phyloP scores from a whole-genome alignment of 1,140 invertebrate species.

The Panagrolaimus sp. region DNA sequence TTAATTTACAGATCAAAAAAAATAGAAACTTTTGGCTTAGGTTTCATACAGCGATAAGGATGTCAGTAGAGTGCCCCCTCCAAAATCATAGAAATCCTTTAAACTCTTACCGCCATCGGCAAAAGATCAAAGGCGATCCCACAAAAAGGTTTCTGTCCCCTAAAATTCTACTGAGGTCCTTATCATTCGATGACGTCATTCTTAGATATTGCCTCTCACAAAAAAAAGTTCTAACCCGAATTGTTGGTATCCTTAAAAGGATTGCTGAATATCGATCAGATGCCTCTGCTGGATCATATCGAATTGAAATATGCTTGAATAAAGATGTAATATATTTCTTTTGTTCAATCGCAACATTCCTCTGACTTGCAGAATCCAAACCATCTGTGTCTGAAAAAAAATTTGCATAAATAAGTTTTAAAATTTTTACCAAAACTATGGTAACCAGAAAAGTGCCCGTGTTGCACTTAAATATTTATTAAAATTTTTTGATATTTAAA shows the following conservation, averaged over 20 bases:
- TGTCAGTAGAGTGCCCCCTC: no score
- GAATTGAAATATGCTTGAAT: conserved; percentile 44
- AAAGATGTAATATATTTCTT: conserved; percentile 52
- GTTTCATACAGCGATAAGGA: no score
- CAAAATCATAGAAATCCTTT: no score
- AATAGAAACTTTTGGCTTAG: background rate
- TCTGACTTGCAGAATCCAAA: conserved; percentile 55
- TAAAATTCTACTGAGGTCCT: no score
- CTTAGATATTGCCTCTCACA: no score
- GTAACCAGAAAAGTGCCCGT: background rate
- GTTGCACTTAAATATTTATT: conserved; percentile 7
- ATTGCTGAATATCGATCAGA: conserved; percentile 52
- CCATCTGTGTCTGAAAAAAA: conserved; percentile 55
- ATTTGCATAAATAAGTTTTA: background rate
- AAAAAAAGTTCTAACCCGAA: conserved; percentile 27
- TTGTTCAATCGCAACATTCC: conserved; percentile 57
- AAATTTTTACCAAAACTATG: background rate
- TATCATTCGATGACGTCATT: no score
- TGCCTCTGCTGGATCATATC: conserved; percentile 40
- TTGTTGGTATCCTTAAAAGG: conserved; percentile 55
- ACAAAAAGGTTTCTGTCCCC: no score
- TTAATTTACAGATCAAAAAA: no score
- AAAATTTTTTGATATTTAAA: background rate
- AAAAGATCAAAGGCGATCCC: no score
- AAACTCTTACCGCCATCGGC: no score